Evolutionary conservation across 2,797 vertebrate species (phyloP), one percentile per base, ranked within the genome.

Genomic region (Scolopax bukidnonensis): DNA sequence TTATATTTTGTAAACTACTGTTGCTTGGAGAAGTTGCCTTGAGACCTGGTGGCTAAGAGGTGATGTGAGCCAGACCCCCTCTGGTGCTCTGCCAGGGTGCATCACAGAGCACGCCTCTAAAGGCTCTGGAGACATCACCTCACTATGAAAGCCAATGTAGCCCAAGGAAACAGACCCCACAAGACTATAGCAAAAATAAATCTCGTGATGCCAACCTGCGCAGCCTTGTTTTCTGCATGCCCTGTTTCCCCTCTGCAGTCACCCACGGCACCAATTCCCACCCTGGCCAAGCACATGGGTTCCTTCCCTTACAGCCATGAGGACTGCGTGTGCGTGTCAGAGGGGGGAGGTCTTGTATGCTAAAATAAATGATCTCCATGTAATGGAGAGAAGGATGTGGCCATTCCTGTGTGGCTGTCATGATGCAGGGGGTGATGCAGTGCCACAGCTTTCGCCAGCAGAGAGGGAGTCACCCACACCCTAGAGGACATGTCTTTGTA

Each of bases 61-160:
- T 6, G 2, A 7, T 21, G 11, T 36, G 43, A 73, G 21, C 47
- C 75, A 74, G 43, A 61, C 41, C 45, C 60, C 36, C 32, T 25
- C 43, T 30, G 40, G 43, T 78, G 41, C 16, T 63, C 56, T 38
- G 45, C 33, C 11, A 10, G 50, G 45, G 17, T 48, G 10, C 24
- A 13, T 27, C 16, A 28, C 28, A 4, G 25, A 16, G 51, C 18
- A 6, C 45, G 61, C 65, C 53, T 80, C 9, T 1, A 3, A 61
- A 59, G 40, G 63, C 11, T 36, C 25, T 71, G 57, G 61, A 63
- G 33, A 45, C 41, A 11, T 63, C 3, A 1, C 47, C 50, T 65
- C 33, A 9, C 28, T 10, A 5, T 1, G n/a, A 71, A 75, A 85
- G n/a, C 64, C 77, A 80, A 16, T 0, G 0, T 10, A 87, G 53